These are phyloP conservation scores for Mycetomoellerius zeteki DNA, from an alignment of 1,140 invertebrate species.

Conservation along the genomic window DNA sequence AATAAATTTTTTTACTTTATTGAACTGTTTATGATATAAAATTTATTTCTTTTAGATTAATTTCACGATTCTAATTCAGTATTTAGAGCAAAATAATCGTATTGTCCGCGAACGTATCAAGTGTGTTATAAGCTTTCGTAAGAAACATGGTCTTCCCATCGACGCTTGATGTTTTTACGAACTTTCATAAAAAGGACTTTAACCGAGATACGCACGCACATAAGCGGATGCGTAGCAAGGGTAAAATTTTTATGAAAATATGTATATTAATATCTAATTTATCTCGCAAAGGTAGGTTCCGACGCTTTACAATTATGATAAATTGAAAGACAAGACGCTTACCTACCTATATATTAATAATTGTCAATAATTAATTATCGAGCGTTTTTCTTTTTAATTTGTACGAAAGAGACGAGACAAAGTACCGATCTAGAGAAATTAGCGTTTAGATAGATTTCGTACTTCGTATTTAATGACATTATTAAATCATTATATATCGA, in stretches of 20 bases:
- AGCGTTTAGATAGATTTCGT: conserved; percentile 78
- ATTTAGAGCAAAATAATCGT: not conserved
- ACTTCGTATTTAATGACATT: conserved; percentile 80
- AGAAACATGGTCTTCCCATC: conserved; percentile 75
- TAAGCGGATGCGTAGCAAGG: conserved; percentile 22
- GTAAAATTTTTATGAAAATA: conserved; percentile 61
- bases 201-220: conserved; percentile 14
- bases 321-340: conserved; percentile 51
- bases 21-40: not conserved
- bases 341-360: conserved; percentile 60
- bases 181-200: conserved; percentile 50
- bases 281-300: conserved; percentile 63
- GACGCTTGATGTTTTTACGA: conserved; percentile 68
- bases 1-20: not conserved
- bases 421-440: conserved; percentile 73
- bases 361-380: conserved; percentile 63
- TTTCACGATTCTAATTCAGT: not conserved
- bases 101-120: conserved; percentile 23
- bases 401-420: conserved; percentile 65
- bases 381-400: conserved; percentile 71
- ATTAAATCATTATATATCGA: conserved; percentile 77
- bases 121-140: conserved; percentile 59
- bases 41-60: not conserved
- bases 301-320: conserved; percentile 42
- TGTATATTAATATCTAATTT: conserved; percentile 64